A percentile compares a stretch with the other conserved stretches of the same genome.
phyloP scores from a whole-genome alignment of 1,140 invertebrate species.

The Periplaneta americana region DNA sequence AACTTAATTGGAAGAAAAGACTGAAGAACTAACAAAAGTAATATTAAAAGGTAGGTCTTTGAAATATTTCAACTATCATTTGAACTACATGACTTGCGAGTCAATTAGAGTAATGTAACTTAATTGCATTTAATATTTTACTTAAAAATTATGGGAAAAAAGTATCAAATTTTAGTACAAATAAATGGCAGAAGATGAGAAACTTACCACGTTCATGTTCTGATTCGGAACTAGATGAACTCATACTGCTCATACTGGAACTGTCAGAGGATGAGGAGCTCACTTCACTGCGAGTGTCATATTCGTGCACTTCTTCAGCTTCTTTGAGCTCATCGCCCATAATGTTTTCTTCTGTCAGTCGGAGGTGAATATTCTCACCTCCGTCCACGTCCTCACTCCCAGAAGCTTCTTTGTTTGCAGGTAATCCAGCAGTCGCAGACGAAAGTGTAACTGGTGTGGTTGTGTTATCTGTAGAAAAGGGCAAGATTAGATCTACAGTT shows the following conservation, averaged over 20 bases:
- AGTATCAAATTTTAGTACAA: no score
- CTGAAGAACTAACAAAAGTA: no score
- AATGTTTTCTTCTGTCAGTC: slow-evolving; percentile 35
- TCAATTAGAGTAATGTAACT: no score
- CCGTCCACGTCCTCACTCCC: background rate
- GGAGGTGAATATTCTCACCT: background rate
- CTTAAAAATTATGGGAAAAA: no score
- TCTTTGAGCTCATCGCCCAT: slow-evolving; percentile 64
- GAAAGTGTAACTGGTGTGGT: background rate
- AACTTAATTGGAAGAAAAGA: no score
- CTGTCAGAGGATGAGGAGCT: slow-evolving; percentile 52
- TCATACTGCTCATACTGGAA: slow-evolving; percentile 64
- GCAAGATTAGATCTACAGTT: no score
- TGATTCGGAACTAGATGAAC: slow-evolving; percentile 60
- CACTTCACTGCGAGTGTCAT: slow-evolving; percentile 73
- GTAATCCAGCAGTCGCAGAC: background rate
- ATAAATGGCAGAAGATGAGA: no score
- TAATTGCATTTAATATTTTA: no score
- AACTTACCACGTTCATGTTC: slow-evolving; percentile 21
- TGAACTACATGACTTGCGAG: no score
- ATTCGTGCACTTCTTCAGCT: slow-evolving; percentile 28
- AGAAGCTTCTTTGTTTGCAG: background rate
- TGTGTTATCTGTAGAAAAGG: background rate
- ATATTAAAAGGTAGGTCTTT: no score
- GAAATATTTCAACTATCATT: no score